Percentiles rank a stretch among this genome's conserved stretches.
Evolutionary conservation across 2,113 vertebrate species (phyloP).

Genomic region (Fregata magnificens): DNA sequence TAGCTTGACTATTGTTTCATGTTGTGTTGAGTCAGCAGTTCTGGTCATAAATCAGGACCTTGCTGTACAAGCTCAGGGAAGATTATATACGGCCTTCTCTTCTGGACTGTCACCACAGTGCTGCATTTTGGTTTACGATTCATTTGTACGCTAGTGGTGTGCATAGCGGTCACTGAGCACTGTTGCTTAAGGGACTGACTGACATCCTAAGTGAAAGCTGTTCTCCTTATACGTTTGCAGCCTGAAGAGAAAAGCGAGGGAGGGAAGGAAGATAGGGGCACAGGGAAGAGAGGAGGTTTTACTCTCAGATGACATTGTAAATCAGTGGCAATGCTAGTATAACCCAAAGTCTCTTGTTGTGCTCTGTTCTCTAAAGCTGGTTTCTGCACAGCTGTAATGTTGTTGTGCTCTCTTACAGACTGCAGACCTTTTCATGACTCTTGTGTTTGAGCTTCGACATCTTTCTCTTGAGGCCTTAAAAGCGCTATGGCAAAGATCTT

Average conservation of each 20-base stretch:
- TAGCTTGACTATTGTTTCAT: background rate
- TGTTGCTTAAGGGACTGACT: background rate
- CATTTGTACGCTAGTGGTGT: background rate
- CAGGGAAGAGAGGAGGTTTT: background rate
- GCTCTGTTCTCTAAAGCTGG: background rate
- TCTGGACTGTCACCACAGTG: background rate
- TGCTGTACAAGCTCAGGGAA: background rate
- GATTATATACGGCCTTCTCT: background rate
- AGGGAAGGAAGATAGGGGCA: background rate
- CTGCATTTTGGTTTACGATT: background rate
- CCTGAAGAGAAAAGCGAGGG: background rate
- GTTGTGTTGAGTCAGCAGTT: background rate
- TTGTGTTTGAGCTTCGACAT: constrained; percentile 78
- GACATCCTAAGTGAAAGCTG: background rate
- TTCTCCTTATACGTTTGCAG: background rate
- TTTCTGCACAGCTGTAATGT: background rate
- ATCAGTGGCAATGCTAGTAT: background rate
- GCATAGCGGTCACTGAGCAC: background rate
- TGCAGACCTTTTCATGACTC: constrained; percentile 73
- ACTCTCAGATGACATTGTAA: background rate
- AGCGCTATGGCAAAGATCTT: constrained; percentile 76
- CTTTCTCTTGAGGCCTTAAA: constrained; percentile 70
- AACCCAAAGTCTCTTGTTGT: background rate
- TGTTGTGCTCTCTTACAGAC: constrained; percentile 49
- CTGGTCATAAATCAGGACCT: background rate